Base-by-base conservation (phyloP, 2,888 invertebrate genomes). In the Exephanes ischioxanthus region DNA sequence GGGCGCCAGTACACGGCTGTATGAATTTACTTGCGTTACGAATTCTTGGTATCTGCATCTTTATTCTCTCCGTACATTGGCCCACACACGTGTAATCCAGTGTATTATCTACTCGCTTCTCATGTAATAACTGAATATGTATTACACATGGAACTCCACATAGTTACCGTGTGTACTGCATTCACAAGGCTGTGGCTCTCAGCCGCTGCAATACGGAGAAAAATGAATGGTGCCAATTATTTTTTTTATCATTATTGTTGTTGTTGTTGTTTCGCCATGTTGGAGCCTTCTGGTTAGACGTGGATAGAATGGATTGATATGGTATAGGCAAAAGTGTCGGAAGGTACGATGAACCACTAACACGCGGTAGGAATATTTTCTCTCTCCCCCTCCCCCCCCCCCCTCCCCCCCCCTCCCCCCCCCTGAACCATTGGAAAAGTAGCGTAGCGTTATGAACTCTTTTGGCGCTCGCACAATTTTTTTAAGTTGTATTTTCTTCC, bases 71-170 rank as follows among this genome's bases (percentile, higher is more conserved):
- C n/a, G 55, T 77, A 41, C 11, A 55, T n/a, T 55, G 55, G 22
- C 22, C 7, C 11, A 19, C 22, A 61, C 37, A 66, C 33, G 33
- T 41, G 7, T 58, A 67, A 19, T 53, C n/a, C 45, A n/a, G 3
- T 67, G 37, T 51, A 67, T 53, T 19, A 7, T 68, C 45, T n/a
- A 41, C 22, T 41, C 22, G 19, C 1, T 71, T 71, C 71, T 45
- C 55, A 26, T 77, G 26, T 45, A 77, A 67, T 68, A 77, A 68
- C 33, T 68, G 67, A 68, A 77, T 67, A 77, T 30, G 37, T 26
- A 30, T 55, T 77, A 53, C 7, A 37, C 6, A 67, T 16, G 26
- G 51, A 37, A 37, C 33, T 37, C 7, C 2, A 19, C 55, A 22
- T 55, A n/a, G 7, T n/a, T 7, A 19, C 19, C 7, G 33, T 19